Percentiles rank a stretch among this genome's conserved stretches.
Conservation (phyloP, 2,888 invertebrate species). For the Drosophila antonietae region DNA sequence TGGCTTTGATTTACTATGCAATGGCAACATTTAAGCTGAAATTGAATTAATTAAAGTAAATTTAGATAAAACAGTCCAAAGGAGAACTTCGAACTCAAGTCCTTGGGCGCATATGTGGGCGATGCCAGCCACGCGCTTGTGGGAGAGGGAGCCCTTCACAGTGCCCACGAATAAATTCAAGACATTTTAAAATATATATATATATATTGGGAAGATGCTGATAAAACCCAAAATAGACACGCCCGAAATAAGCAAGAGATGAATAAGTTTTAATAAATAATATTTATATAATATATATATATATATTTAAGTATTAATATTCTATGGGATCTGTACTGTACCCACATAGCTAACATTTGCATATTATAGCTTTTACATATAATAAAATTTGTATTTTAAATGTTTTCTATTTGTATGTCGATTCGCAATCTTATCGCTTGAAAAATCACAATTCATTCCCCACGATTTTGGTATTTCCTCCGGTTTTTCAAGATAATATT, state of each 20-base stretch:
- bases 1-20: background rate
- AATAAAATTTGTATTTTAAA: slow-evolving; percentile 14
- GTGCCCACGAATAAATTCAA: background rate
- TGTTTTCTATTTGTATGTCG: background rate
- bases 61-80: too few species aligned
- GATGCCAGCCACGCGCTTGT: background rate
- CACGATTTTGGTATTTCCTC: slow-evolving; percentile 40
- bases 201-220: slow-evolving; percentile 20
- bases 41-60: background rate
- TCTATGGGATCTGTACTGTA: background rate
- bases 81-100: background rate
- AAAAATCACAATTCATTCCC: slow-evolving; percentile 15
- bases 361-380: slow-evolving; percentile 3
- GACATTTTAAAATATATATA: too few species aligned
- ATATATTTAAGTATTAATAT: background rate
- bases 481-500: slow-evolving; percentile 14
- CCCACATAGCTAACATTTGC: background rate
- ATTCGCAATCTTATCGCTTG: slow-evolving; percentile 19
- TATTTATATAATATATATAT: slow-evolving; percentile 12
- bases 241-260: background rate
- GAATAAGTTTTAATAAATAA: slow-evolving; percentile 24
- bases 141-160: background rate
- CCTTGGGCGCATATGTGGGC: background rate
- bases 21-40: too few species aligned
- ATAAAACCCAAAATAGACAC: slow-evolving; percentile 2